Evolutionary conservation across 2,888 invertebrate species (phyloP), one percentile per base, ranked within the genome.

Genomic region (Drosophila fulvimacula): DNA sequence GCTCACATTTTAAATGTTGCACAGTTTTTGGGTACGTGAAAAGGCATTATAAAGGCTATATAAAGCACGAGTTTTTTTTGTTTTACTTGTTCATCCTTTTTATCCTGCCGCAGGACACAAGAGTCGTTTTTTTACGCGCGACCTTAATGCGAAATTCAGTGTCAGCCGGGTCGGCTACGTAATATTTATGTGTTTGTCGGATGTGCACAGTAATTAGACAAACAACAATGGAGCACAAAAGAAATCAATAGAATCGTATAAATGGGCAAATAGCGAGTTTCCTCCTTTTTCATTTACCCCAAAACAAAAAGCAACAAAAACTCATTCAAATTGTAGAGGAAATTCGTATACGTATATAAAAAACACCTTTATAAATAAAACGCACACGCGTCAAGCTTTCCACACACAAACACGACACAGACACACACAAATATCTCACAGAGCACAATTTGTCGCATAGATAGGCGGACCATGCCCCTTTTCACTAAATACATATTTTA

Each of bases 101-200:
- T 65, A 61, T 56, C 57, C 51, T 51, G 57, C 66, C 46, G 55
- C 61, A 66, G 51, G 58, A 46, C 30, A 69, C 3, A 63, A 19
- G 49, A 39, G 32, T 34, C 60, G 44, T 49, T 55, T 39, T 30
- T 65, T 60, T 56, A 13, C 34, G 56, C 64, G 41, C 63, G 62
- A 62, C 62, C 68, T 63, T 63, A 68, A 63, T 58, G 60, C 57
- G 63, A 57, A 60, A 42, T 62, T 55, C 57, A 53, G 42, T 58
- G 63, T 48, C 57, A 63, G 57, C 24, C 67, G 63, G 42, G 60
- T 57, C 67, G 79, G 79, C 74, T 68, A 75, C 70, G 79, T 76
- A 74, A 79, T 67, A 66, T 69, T 75, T 55, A 46, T 55, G 48
- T 30, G 58, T 51, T 44, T 44, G 59, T 19, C 39, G 63, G 21